These are phyloP conservation scores for Cephus pygmeus DNA, from an alignment of 2,888 invertebrate species.

Conservation along the genomic window DNA sequence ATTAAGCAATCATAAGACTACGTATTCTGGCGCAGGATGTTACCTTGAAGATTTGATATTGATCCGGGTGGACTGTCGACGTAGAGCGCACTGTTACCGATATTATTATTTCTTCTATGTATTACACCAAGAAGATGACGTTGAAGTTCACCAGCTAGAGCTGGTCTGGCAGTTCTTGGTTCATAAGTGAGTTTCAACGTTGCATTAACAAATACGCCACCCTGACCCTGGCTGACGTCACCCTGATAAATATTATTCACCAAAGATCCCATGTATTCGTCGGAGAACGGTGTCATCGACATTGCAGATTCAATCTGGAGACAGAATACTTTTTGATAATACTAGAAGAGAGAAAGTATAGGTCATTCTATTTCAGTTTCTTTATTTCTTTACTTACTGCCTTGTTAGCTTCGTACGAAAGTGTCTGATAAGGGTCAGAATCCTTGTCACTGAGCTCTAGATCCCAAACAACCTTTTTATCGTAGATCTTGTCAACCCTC, in stretches of 20 bases:
- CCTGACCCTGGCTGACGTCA: constrained; percentile 75
- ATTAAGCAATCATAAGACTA: neutral
- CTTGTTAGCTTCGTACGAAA: constrained; percentile 87
- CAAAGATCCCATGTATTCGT: constrained; percentile 84
- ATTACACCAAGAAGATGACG: constrained; percentile 87
- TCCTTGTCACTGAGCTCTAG: constrained; percentile 78
- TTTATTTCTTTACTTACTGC: constrained; percentile 74
- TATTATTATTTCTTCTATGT: constrained; percentile 84
- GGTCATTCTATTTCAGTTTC: neutral
- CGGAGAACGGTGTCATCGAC: constrained; percentile 91
- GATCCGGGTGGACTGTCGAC: constrained; percentile 86
- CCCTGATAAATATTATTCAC: constrained; percentile 84
- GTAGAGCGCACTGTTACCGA: constrained; percentile 87
- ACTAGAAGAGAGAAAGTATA: neutral
- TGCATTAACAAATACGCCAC: constrained; percentile 86
- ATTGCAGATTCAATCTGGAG: constrained; percentile 89
- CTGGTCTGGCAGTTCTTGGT: constrained; percentile 72
- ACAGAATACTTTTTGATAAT: neutral
- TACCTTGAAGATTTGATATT: constrained; percentile 79
- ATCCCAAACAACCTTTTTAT: constrained; percentile 82
- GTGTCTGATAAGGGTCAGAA: constrained; percentile 83
- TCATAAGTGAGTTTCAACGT: constrained; percentile 76
- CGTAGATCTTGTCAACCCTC: constrained; percentile 85
- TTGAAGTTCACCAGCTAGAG: constrained; percentile 81
- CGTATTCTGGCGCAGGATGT: constrained; percentile 11